These are phyloP conservation scores for Bryconaethiops microstoma DNA, from an alignment of 2,797 vertebrate genomes.

Conservation along the genomic window DNA sequence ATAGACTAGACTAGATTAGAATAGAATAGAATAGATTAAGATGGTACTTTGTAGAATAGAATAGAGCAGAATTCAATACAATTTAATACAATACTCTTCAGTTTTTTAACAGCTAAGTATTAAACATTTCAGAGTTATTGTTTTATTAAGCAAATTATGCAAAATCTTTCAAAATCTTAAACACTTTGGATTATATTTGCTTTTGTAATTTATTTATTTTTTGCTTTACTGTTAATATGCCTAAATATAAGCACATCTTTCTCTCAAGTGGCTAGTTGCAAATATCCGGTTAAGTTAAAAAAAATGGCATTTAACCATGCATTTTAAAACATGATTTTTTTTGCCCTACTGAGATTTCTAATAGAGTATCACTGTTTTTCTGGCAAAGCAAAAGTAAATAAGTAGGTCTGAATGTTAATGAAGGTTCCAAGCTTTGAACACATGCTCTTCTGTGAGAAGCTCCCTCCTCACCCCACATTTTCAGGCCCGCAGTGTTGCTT, in stretches of 20 bases:
- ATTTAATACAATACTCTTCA: not conserved
- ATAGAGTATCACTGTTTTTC: constrained; percentile 77
- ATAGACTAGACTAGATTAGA: not conserved
- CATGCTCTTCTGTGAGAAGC: constrained; percentile 74
- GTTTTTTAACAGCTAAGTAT: not conserved
- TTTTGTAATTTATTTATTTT: not conserved
- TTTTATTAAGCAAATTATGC: constrained; percentile 7
- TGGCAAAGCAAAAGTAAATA: constrained; percentile 81
- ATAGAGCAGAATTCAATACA: not conserved
- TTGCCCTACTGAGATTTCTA: constrained; percentile 70
- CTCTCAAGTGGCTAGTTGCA: constrained; percentile 36
- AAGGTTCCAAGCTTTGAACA: constrained; percentile 79
- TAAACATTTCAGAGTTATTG: not conserved
- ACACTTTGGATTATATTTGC: not conserved
- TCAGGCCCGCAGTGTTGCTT: constrained; percentile 60
- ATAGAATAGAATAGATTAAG: not conserved
- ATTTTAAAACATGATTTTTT: constrained; percentile 41
- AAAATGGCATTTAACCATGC: constrained; percentile 25
- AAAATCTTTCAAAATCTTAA: not conserved
- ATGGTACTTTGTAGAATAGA: not conserved
- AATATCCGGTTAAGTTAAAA: constrained; percentile 65
- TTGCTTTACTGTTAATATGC: constrained; percentile 12
- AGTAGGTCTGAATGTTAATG: constrained; percentile 78
- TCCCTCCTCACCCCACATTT: constrained; percentile 63
- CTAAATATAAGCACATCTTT: constrained; percentile 38